phyloP scores from a whole-genome alignment of 2,888 invertebrate species.

The Folsomia candida region DNA sequence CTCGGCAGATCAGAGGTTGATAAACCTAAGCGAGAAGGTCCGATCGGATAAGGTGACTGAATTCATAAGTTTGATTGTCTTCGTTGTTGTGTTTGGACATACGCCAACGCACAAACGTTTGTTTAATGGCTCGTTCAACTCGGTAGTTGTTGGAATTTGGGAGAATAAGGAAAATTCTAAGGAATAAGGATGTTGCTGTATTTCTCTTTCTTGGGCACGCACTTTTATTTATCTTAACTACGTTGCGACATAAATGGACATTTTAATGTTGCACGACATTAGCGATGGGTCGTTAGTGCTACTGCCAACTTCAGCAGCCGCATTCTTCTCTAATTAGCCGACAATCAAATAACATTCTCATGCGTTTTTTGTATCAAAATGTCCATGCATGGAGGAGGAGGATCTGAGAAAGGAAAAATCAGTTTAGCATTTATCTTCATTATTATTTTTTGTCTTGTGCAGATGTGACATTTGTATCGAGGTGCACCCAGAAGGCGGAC shows the following conservation, averaged over 20 bases:
- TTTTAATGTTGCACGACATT: neutral
- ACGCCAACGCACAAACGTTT: neutral
- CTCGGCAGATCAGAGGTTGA: neutral
- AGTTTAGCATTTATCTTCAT: neutral
- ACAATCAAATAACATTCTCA: no score
- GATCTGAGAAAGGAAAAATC: no score
- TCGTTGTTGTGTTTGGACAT: neutral
- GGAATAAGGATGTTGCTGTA: neutral
- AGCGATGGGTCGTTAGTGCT: neutral
- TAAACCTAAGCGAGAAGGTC: no score
- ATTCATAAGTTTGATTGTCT: neutral
- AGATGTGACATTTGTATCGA: slow-evolving; percentile 51
- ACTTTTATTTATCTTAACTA: neutral
- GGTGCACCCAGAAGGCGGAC: slow-evolving; percentile 33
- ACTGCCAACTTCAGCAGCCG: slow-evolving; percentile 30
- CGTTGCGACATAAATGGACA: neutral
- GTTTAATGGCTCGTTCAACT: neutral
- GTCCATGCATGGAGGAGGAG: no score
- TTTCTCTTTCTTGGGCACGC: neutral
- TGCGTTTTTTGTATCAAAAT: no score
- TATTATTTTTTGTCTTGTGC: no score
- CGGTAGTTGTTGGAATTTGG: no score
- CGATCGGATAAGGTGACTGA: no score
- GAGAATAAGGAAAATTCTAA: neutral
- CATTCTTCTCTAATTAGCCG: slow-evolving; percentile 22